A percentile compares a stretch with the other conserved stretches of the same genome.
Conservation (phyloP, 2,888 invertebrate genomes). For the Dichetophora obliterata region DNA sequence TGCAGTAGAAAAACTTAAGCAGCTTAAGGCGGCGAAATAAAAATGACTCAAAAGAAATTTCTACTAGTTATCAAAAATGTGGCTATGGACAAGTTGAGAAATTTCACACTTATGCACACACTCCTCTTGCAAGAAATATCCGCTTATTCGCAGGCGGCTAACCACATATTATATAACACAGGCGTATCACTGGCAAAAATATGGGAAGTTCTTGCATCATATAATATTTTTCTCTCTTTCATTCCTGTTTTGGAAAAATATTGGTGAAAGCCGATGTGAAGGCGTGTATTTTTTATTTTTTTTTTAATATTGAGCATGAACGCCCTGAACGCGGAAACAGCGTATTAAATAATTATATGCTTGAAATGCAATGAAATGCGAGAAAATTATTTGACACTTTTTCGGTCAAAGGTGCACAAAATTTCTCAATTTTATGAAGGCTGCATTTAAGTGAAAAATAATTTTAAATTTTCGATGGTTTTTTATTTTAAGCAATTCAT, state of each 20-base stretch:
- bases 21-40: constrained; percentile 32
- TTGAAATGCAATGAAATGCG: constrained; percentile 36
- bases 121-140: neutral
- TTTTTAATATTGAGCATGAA: neutral
- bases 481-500: neutral
- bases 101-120: constrained; percentile 40
- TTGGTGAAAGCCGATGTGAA: no score
- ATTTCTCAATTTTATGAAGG: neutral
- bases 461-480: neutral
- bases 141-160: neutral
- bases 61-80: neutral
- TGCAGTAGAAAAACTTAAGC: constrained; percentile 22
- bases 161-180: neutral
- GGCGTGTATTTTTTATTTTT: no score
- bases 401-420: neutral
- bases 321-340: neutral
- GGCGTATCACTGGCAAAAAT: constrained; percentile 7
- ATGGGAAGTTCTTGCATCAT: neutral
- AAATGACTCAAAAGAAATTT: neutral
- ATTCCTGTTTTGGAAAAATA: no score
- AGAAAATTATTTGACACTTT: constrained; percentile 36
- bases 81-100: constrained; percentile 42
- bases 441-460: no score
- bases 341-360: constrained; percentile 37
- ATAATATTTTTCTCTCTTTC: neutral